Evolutionary conservation across 2,888 invertebrate species (phyloP).

Genomic region (Hypomecis punctinalis): DNA sequence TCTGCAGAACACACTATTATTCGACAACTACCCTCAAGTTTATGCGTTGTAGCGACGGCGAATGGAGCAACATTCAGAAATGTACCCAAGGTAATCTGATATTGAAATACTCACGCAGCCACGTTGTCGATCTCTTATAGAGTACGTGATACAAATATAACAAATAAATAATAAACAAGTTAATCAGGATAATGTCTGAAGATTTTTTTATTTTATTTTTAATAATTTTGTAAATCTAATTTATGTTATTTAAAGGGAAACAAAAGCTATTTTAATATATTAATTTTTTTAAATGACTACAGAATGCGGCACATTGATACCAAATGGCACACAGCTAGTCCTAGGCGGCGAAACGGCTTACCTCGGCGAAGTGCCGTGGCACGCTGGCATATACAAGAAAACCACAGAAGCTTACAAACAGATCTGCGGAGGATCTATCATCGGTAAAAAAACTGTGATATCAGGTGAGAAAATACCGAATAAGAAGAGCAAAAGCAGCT

Average conservation of each 20-base stretch:
- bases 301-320: slow-evolving; percentile 44
- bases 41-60: background rate
- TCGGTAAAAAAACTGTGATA: slow-evolving; percentile 59
- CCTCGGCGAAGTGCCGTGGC: slow-evolving; percentile 76
- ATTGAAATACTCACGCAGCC: too few relatives aligned
- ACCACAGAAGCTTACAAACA: slow-evolving; percentile 64
- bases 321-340: slow-evolving; percentile 61
- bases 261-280: too few relatives aligned
- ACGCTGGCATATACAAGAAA: slow-evolving; percentile 77
- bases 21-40: background rate
- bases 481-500: too few relatives aligned
- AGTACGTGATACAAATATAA: too few relatives aligned
- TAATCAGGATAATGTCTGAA: too few relatives aligned
- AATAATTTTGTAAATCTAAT: too few relatives aligned
- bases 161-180: too few relatives aligned
- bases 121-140: too few relatives aligned
- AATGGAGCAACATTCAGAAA: background rate
- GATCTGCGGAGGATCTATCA: slow-evolving; percentile 83
- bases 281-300: too few relatives aligned
- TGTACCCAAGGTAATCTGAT: background rate
- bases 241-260: too few relatives aligned
- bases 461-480: slow-evolving; percentile 50
- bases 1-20: background rate
- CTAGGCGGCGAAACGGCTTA: slow-evolving; percentile 50
- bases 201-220: too few relatives aligned